Base-by-base conservation (phyloP, 2,888 invertebrate species). In the Yponomeuta plumbellus region DNA sequence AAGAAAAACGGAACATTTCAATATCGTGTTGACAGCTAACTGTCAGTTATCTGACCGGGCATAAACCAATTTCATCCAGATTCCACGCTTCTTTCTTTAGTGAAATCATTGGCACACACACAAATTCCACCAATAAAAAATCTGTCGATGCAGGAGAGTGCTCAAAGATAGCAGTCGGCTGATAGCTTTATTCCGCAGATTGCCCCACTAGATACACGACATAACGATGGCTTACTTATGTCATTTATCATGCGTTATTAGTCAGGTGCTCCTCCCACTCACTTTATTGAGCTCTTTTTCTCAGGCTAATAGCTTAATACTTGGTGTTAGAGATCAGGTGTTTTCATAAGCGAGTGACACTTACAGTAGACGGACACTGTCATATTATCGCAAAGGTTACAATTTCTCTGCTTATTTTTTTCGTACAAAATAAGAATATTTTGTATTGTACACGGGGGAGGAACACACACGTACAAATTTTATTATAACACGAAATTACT, bases 241-340 rank as follows among this genome's bases (percentile, higher is more conserved):
- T 69, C 74, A 75, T 77, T 74, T 71, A 76, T 77, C 76, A 76
- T 76, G 71, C 74, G 75, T 76, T 74, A 75, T 76, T 75, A 74
- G 73, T 70, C 70, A 66, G 70, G 62, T 69, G 69, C 67, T 71
- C 52, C 65, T 20, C 65, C 65, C 26, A 56, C 65, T 21, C 72
- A 71, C 72, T 74, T 67, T 58, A 65, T 52, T 62, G 63, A 67
- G 66, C 26, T 59, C 67, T 68, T 71, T 74, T 73, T 74, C 73
- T 70, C 61, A 67, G 69, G 44, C 17, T 52, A 52, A 52, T 52
- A 52, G 44, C 44, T 52, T 52, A 52, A 52, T 52, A 52, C 44
- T 52, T 52, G 44, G 44, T 17, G 44, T 52, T 52, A 52, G 44
- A 17, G 44, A 17, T 5, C 13, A 13, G 44, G 44, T 13, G 44